These are phyloP conservation scores for Daphoenositta chrysoptera DNA, from an alignment of 2,113 vertebrate species.

Conservation along the genomic window DNA sequence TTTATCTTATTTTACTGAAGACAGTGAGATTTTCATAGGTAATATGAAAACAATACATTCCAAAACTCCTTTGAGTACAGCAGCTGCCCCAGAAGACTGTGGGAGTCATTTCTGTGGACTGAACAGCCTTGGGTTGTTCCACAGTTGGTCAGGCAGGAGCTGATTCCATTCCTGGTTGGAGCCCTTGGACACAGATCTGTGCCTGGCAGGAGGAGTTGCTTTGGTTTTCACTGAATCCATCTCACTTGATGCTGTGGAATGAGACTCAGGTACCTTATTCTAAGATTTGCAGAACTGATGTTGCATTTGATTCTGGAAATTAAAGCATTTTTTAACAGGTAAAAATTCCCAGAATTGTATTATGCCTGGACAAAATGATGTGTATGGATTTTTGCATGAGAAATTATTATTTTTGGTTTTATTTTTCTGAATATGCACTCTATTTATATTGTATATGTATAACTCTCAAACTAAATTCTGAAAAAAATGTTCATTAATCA, in stretches of 20 bases:
- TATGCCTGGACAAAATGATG: not conserved
- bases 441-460: not conserved
- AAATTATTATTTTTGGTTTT: not conserved
- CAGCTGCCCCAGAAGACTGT: not conserved
- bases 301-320: not conserved
- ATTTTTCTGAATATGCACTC: accelerated
- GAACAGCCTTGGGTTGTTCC: not conserved
- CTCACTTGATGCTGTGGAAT: not conserved
- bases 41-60: not conserved
- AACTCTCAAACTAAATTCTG: not conserved
- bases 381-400: not conserved
- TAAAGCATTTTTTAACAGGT: not conserved
- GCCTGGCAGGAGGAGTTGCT: not conserved
- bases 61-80: not conserved
- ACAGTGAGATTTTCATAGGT: not conserved
- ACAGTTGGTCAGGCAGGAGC: not conserved
- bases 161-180: not conserved
- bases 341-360: accelerated
- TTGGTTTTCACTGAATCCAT: not conserved
- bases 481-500: not conserved
- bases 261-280: not conserved
- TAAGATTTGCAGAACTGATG: not conserved
- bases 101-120: not conserved
- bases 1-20: not conserved
- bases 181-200: not conserved